Evolutionary conservation across 2,888 invertebrate species (phyloP).

Genomic region (Tetragonisca angustula): DNA sequence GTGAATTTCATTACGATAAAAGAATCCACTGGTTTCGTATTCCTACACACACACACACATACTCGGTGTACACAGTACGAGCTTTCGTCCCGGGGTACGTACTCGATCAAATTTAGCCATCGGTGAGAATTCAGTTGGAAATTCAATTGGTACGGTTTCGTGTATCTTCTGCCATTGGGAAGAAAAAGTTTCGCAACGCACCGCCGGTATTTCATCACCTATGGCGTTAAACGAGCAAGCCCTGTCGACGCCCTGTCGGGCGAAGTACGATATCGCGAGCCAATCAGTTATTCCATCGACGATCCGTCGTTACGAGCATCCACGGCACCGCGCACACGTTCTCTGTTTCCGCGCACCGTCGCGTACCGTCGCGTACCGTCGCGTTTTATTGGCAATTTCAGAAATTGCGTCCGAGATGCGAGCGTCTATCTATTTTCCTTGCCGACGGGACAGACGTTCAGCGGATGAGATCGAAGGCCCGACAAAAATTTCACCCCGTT

Average conservation of each 20-base stretch:
- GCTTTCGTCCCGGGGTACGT: background rate
- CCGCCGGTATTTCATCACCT: slow-evolving; percentile 10
- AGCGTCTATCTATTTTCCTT: slow-evolving; percentile 60
- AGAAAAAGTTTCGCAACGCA: background rate
- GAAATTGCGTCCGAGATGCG: slow-evolving; percentile 67
- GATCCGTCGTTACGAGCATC: slow-evolving; percentile 59
- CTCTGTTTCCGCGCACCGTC: slow-evolving; percentile 35
- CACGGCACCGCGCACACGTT: slow-evolving; percentile 12
- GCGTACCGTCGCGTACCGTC: slow-evolving; percentile 45
- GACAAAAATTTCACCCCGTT: slow-evolving; percentile 26
- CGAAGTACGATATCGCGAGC: slow-evolving; percentile 44
- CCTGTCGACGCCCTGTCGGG: slow-evolving; percentile 2
- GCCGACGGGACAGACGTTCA: slow-evolving; percentile 12
- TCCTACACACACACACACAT: background rate
- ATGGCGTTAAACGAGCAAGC: slow-evolving; percentile 22
- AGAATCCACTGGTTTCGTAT: background rate
- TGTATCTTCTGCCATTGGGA: background rate
- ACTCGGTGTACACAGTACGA: background rate
- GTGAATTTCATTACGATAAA: background rate
- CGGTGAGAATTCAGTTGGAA: background rate
- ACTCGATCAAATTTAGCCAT: background rate
- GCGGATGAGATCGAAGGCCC: background rate
- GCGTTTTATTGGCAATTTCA: slow-evolving; percentile 72
- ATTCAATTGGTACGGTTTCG: slow-evolving; percentile 9
- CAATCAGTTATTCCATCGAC: slow-evolving; percentile 67